phyloP scores from a whole-genome alignment of 2,113 vertebrate species.

The Macquaria ambigua region DNA sequence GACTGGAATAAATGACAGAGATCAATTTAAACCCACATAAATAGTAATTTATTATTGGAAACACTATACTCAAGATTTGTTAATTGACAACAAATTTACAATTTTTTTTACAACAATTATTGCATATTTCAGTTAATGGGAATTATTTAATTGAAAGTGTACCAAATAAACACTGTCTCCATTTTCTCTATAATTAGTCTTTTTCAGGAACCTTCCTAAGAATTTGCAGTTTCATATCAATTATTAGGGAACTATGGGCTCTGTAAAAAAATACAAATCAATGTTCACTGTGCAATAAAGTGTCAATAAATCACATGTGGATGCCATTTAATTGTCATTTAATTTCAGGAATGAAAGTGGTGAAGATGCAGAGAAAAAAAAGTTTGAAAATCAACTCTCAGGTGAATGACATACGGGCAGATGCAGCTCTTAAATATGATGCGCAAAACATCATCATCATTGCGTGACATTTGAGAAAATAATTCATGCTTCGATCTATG shows the following conservation, averaged over 20 bases:
- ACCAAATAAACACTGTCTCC: background rate
- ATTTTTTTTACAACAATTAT: background rate
- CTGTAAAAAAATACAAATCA: background rate
- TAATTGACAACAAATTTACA: background rate
- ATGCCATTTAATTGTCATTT: constrained; percentile 9
- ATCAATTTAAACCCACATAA: background rate
- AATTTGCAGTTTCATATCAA: background rate
- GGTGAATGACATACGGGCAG: constrained; percentile 80
- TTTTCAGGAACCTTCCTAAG: background rate
- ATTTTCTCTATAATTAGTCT: background rate
- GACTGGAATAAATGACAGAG: background rate
- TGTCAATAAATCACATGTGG: background rate
- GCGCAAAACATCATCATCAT: background rate
- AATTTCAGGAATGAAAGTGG: constrained; percentile 90
- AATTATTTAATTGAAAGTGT: background rate
- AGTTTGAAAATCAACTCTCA: constrained; percentile 95
- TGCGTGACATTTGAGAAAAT: background rate
- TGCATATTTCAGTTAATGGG: background rate
- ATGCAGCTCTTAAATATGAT: background rate
- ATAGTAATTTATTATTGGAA: no score
- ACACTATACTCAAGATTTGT: background rate
- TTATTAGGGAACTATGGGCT: background rate
- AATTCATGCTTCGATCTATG: background rate
- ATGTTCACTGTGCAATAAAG: background rate
- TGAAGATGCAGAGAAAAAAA: constrained; percentile 95